A percentile compares a stretch with the other conserved stretches of the same genome.
Conservation (phyloP, 1,140 invertebrate genomes). For the Dendrolimus punctatus region DNA sequence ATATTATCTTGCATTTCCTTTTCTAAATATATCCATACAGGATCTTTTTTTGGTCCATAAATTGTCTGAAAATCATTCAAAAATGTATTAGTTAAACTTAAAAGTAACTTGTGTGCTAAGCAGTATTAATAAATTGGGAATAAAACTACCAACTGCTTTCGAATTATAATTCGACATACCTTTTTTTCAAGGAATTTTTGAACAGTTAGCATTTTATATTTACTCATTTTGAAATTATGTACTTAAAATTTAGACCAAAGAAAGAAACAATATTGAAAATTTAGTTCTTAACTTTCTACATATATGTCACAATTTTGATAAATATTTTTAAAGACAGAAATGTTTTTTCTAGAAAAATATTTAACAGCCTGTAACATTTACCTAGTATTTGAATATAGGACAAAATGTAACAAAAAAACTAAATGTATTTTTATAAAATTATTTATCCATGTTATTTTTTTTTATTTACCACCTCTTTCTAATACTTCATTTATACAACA, state of each 20-base stretch:
- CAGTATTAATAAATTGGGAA: not conserved
- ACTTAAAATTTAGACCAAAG: conserved; percentile 10
- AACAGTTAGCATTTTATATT: conserved; percentile 40
- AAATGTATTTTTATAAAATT: too few species aligned
- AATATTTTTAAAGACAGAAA: too few species aligned
- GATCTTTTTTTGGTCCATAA: conserved; percentile 37
- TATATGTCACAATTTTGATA: too few species aligned
- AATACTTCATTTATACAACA: conserved; percentile 2
- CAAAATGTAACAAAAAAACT: too few species aligned
- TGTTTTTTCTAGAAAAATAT: too few species aligned
- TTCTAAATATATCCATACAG: conserved; percentile 50
- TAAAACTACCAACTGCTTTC: not conserved
- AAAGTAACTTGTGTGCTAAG: not conserved
- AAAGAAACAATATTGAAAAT: too few species aligned
- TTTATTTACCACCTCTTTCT: too few species aligned
- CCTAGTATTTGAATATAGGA: too few species aligned
- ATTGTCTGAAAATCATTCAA: conserved; percentile 28
- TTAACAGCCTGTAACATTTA: too few species aligned
- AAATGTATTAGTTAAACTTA: conserved; percentile 1
- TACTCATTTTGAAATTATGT: conserved; percentile 26
- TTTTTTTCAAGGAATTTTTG: conserved; percentile 40
- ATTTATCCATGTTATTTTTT: too few species aligned
- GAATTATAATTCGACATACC: too few species aligned
- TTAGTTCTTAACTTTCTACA: too few species aligned
- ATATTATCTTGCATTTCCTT: conserved; percentile 44